Evolutionary conservation across 2,888 invertebrate genomes (phyloP).

Genomic region (Cantharis rustica): DNA sequence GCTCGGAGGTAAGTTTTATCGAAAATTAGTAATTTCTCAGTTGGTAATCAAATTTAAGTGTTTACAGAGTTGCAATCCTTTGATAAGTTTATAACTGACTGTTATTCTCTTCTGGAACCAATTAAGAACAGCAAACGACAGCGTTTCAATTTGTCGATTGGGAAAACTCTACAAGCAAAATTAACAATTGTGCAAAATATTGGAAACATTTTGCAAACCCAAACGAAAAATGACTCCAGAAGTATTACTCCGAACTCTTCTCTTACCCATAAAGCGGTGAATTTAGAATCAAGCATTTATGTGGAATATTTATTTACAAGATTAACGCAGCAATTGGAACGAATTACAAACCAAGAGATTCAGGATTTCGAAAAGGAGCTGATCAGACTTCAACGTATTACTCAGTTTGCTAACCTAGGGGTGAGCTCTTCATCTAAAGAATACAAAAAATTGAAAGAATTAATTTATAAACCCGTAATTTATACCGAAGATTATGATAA

Average conservation of each 20-base stretch:
- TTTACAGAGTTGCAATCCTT: neutral
- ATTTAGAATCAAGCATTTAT: neutral
- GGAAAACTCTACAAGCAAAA: neutral
- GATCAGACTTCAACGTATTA: slow-evolving; percentile 42
- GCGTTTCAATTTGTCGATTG: slow-evolving; percentile 7
- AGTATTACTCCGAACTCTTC: too few relatives aligned
- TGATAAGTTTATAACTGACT: neutral
- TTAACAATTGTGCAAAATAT: neutral
- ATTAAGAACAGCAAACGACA: neutral
- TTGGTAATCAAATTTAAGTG: neutral
- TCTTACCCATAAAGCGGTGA: too few relatives aligned
- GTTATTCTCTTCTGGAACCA: neutral
- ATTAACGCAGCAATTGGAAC: neutral
- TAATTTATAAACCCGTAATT: slow-evolving; percentile 26
- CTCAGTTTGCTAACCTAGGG: slow-evolving; percentile 36
- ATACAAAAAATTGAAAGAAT: slow-evolving; percentile 7
- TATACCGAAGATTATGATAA: slow-evolving; percentile 34
- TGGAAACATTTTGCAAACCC: neutral
- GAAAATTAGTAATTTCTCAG: neutral
- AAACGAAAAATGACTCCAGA: too few relatives aligned
- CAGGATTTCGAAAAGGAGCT: slow-evolving; percentile 46
- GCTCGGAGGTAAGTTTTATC: neutral
- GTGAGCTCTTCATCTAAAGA: neutral
- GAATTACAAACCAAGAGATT: slow-evolving; percentile 46
- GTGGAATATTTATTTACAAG: neutral